Evolutionary conservation across 1,140 invertebrate genomes (phyloP).

Genomic region (Hycleus phaleratus): DNA sequence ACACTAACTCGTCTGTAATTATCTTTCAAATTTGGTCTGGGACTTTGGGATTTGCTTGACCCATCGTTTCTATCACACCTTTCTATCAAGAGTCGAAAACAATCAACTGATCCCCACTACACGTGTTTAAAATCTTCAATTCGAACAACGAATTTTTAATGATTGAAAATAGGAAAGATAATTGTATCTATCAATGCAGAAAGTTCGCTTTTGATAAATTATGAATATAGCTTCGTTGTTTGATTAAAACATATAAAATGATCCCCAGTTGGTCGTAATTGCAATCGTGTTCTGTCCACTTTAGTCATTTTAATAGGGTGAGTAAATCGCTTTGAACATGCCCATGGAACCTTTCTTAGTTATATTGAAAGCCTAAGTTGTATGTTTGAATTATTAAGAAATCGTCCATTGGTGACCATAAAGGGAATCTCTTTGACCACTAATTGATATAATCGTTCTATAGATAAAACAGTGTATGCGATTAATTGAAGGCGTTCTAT

Average conservation of each 20-base stretch:
- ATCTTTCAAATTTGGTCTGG: conserved; percentile 34
- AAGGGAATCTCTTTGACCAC: background rate
- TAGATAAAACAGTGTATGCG: too few species aligned
- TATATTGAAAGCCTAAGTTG: background rate
- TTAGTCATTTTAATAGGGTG: background rate
- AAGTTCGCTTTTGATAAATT: background rate
- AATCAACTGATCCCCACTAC: background rate
- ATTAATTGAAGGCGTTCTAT: too few species aligned
- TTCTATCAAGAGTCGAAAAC: background rate
- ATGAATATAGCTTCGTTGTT: background rate
- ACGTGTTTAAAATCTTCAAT: background rate
- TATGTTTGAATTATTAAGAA: background rate
- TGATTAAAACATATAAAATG: background rate
- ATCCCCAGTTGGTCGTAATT: background rate
- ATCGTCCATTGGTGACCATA: background rate
- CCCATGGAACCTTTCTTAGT: background rate
- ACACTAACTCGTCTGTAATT: conserved; percentile 22
- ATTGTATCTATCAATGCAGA: background rate
- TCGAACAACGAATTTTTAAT: too few species aligned
- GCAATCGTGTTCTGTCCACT: background rate
- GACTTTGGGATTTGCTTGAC: conserved; percentile 25
- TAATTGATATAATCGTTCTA: background rate
- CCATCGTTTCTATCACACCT: background rate
- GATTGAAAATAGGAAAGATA: too few species aligned
- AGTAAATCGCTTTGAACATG: background rate